Conservation (phyloP, 1,140 invertebrate species). For the Mizuhopecten yessoensis region DNA sequence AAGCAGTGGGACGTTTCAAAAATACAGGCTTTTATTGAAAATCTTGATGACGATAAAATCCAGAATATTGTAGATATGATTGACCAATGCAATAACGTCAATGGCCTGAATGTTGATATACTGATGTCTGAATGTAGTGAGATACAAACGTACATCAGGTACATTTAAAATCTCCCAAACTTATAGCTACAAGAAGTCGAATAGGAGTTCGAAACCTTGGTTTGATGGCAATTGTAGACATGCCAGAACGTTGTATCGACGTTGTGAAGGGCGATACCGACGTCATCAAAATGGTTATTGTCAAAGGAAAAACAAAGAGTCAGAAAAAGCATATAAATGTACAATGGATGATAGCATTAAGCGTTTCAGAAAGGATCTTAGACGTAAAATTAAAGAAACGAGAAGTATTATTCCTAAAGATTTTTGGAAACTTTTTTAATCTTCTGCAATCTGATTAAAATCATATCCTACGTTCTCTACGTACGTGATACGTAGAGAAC, state of each 20-base stretch:
- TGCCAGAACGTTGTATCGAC: too few species aligned
- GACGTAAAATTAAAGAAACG: neutral
- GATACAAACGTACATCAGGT: neutral
- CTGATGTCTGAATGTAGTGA: neutral
- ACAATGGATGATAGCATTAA: too few species aligned
- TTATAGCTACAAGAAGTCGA: neutral
- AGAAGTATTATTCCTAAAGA: conserved; percentile 36
- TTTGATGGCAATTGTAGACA: too few species aligned
- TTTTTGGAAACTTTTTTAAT: conserved; percentile 47
- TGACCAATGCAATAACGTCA: too few species aligned
- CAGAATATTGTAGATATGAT: neutral
- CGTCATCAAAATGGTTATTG: neutral
- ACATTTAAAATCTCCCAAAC: neutral
- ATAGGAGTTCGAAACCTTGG: conserved; percentile 6
- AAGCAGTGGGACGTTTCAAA: neutral
- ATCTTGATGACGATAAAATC: neutral
- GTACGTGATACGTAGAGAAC: too few species aligned
- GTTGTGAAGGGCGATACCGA: neutral
- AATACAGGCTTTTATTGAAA: neutral
- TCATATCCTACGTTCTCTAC: too few species aligned
- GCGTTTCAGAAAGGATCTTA: too few species aligned
- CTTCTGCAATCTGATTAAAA: too few species aligned
- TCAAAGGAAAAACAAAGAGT: too few species aligned
- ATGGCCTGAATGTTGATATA: neutral
- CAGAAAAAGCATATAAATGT: neutral